phyloP scores from a whole-genome alignment of 1,140 invertebrate species.

The Drosophila sturtevanti region DNA sequence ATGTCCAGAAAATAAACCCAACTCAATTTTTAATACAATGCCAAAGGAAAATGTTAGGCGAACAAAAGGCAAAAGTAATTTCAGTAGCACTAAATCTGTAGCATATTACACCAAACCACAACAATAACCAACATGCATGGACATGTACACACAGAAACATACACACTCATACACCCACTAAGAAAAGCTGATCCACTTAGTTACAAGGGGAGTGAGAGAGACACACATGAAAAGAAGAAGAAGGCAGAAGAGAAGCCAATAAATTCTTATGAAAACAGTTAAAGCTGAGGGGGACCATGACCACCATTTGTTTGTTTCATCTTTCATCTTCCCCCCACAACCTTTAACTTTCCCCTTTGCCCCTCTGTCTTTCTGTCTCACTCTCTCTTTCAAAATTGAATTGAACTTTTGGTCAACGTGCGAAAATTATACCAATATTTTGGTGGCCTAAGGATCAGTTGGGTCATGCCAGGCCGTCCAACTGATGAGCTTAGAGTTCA shows the following conservation, averaged over 20 bases:
- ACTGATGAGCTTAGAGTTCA: conserved; percentile 34
- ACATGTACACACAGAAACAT: conserved; percentile 5
- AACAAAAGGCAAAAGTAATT: conserved; percentile 62
- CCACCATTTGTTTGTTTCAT: conserved; percentile 2
- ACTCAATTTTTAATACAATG: conserved; percentile 59
- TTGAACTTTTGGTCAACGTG: conserved; percentile 67
- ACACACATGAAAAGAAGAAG: too few species aligned
- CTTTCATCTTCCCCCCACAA: background rate
- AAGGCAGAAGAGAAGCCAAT: conserved; percentile 32
- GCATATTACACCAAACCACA: conserved; percentile 47
- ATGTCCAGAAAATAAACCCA: conserved; percentile 36
- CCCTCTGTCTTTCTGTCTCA: background rate
- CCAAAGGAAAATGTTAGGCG: conserved; percentile 11
- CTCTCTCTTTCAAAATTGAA: conserved; percentile 51
- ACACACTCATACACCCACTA: conserved; percentile 1
- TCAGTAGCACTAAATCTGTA: conserved; percentile 55
- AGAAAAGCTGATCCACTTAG: conserved; percentile 65
- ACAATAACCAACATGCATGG: conserved; percentile 25
- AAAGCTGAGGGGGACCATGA: conserved; percentile 4
- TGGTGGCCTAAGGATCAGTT: conserved; percentile 28
- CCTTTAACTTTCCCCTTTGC: background rate
- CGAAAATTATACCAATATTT: conserved; percentile 39
- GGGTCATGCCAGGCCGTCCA: background rate
- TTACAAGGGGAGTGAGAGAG: conserved; percentile 32
- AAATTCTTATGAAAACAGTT: conserved; percentile 66